Evolutionary conservation across 2,797 vertebrate species (phyloP).

Genomic region (Hemibagrus guttatus): DNA sequence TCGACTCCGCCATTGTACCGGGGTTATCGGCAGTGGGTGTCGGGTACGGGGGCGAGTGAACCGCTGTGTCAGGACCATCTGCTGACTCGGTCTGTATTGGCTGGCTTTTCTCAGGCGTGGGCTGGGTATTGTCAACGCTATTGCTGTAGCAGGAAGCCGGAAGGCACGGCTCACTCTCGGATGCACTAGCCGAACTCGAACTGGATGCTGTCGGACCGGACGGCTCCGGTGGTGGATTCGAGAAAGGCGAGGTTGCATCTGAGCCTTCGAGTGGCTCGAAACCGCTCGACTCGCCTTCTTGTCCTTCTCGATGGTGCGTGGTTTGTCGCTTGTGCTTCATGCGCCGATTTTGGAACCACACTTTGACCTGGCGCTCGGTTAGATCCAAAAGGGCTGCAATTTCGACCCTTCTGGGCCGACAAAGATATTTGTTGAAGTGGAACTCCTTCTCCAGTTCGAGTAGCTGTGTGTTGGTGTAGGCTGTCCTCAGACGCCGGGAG

Average conservation of each 20-base stretch:
- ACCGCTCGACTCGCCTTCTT: conserved; percentile 75
- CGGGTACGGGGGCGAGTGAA: conserved; percentile 63
- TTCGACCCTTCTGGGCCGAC: conserved; percentile 83
- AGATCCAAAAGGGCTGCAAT: conserved; percentile 86
- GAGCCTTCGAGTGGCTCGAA: conserved; percentile 79
- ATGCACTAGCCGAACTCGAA: conserved; percentile 60
- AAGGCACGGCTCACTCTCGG: conserved; percentile 71
- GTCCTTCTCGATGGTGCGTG: conserved; percentile 79
- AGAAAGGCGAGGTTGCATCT: conserved; percentile 73
- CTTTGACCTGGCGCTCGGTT: conserved; percentile 88
- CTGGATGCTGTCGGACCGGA: conserved; percentile 67
- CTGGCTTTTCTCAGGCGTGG: conserved; percentile 70
- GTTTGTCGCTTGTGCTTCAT: conserved; percentile 89
- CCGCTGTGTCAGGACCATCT: conserved; percentile 65
- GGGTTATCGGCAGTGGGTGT: conserved; percentile 66
- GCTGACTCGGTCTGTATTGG: conserved; percentile 58
- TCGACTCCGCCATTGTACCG: conserved; percentile 58
- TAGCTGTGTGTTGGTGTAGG: conserved; percentile 87
- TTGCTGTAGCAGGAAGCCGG: conserved; percentile 69
- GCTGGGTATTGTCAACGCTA: conserved; percentile 75
- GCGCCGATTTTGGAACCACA: conserved; percentile 89
- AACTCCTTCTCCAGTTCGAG: conserved; percentile 90
- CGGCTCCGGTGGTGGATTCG: conserved; percentile 73
- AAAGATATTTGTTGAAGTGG: conserved; percentile 88
- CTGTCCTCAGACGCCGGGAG: conserved; percentile 81